A percentile compares a stretch with the other conserved stretches of the same genome.
Evolutionary conservation across 2,797 vertebrate species (phyloP).

Genomic region (Orientallactaga sibirica): DNA sequence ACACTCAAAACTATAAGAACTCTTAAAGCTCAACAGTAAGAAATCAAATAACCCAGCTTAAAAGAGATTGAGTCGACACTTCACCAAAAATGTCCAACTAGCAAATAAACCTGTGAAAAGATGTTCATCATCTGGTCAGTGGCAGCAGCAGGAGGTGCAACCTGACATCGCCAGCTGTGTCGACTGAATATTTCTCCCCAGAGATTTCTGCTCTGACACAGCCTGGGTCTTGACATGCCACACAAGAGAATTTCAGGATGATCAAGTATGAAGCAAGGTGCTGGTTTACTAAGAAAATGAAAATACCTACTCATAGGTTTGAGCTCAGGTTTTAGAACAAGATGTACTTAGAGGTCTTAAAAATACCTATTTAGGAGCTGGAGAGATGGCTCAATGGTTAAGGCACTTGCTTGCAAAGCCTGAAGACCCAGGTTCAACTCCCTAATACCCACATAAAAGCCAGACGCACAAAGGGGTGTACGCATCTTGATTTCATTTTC

Average conservation of each 20-base stretch:
- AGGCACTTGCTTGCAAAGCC: no score
- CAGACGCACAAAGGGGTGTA: no score
- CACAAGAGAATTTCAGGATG: background rate
- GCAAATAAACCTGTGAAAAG: background rate
- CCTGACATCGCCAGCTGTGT: fast-evolving
- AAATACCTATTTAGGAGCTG: no score
- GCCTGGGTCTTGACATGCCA: background rate
- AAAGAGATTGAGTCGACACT: background rate
- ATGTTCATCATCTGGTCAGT: background rate
- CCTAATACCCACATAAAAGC: no score
- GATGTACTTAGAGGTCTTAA: background rate
- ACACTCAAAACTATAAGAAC: background rate
- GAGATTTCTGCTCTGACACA: background rate
- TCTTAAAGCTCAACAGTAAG: background rate
- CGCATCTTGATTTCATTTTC: no score
- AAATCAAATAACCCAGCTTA: background rate
- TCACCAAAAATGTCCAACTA: background rate
- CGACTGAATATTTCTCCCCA: background rate
- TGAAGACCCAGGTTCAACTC: no score
- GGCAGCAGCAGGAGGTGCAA: background rate
- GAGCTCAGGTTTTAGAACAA: background rate
- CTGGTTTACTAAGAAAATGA: background rate
- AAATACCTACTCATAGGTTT: background rate
- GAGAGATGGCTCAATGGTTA: no score
- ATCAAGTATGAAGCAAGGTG: background rate